Percentiles rank a stretch among this genome's conserved stretches.
These are phyloP conservation scores for Galago senegalensis DNA, from an alignment of 2,797 vertebrate species.

Conservation along the genomic window DNA sequence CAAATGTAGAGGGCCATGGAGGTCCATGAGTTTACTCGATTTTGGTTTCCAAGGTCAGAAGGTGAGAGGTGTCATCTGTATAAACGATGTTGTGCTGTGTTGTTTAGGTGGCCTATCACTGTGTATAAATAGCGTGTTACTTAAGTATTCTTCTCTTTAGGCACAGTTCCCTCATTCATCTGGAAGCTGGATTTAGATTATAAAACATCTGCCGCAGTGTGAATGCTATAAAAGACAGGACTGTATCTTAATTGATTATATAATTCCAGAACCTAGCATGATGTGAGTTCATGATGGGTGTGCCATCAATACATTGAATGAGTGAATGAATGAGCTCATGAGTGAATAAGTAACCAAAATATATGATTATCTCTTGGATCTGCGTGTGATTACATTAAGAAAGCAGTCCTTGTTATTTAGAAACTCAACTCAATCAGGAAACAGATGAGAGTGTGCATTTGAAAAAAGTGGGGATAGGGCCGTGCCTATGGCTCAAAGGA, in stretches of 20 bases:
- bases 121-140: background rate
- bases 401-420: background rate
- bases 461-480: background rate
- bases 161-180: background rate
- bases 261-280: background rate
- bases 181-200: background rate
- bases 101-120: background rate
- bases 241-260: background rate
- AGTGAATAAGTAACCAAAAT: background rate
- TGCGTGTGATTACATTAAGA: background rate
- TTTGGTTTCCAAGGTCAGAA: background rate
- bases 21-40: background rate
- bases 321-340: background rate
- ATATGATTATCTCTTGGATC: background rate
- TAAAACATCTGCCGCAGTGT: background rate
- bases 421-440: conserved; percentile 1
- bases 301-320: background rate
- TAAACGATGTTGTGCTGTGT: background rate
- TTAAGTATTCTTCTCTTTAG: background rate
- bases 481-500: no score
- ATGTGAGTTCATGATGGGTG: background rate
- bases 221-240: background rate
- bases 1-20: fast-evolving
- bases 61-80: background rate
- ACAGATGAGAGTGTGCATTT: background rate